phyloP scores from a whole-genome alignment of 2,113 vertebrate genomes.

The Pavo muticus region DNA sequence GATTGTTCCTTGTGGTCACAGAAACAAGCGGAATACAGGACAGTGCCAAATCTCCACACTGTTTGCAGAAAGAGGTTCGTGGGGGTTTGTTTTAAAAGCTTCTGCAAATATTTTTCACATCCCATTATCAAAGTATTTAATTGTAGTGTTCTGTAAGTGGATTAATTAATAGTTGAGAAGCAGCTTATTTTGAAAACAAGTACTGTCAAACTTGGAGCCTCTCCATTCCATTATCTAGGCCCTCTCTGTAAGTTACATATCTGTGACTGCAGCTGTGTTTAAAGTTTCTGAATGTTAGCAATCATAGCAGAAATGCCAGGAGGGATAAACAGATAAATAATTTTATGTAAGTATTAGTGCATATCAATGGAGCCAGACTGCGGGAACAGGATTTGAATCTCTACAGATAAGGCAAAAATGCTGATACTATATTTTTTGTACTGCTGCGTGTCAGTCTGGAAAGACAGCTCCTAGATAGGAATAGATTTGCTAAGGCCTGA shows the following conservation, averaged over 20 bases:
- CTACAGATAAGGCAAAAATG: not conserved
- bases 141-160: not conserved
- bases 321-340: conserved; percentile 36
- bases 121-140: not conserved
- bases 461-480: not conserved
- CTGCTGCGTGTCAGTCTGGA: not conserved
- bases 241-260: fast-evolving
- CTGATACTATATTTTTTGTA: not conserved
- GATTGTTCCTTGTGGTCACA: not conserved
- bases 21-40: not conserved
- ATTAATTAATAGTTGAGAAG: not conserved
- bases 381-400: conserved; percentile 2
- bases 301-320: not conserved
- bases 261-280: not conserved
- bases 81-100: not conserved
- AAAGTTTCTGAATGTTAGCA: not conserved
- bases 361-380: not conserved
- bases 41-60: not conserved
- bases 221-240: not conserved
- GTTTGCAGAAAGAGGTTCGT: not conserved
- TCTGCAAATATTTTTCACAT: not conserved
- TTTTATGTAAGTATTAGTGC: not conserved
- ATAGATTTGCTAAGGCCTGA: not conserved
- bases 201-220: not conserved
- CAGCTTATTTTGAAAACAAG: not conserved